Evolutionary conservation across 2,888 invertebrate genomes (phyloP), one percentile per base, ranked within the genome.

Genomic region (Alviniconcha strummeri): DNA sequence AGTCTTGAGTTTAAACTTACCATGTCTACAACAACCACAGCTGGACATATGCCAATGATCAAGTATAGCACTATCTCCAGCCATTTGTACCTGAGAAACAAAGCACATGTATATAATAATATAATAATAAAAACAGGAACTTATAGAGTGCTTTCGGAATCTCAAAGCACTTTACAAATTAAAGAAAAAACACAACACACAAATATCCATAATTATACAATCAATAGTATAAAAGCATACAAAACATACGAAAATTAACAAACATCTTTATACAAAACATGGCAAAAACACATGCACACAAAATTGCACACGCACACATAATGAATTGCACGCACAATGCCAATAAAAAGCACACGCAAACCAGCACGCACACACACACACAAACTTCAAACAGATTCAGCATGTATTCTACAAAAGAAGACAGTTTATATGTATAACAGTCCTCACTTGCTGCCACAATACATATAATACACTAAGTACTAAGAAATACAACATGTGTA

Each of bases 21-120:
- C 93, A 94, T 93, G 67, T 91, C 90, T 79, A 93, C 86, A 55
- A 98, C 89, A 97, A 96, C 86, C 96, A 94, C n/a, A 52, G 97
- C 96, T 7, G 98, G 98, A 80, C 97, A 96, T 82, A 97, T 94
- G 75, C 98, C 98, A 95, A 98, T 97, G 85, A 97, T 94, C 87
- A 98, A 94, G 94, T 99, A 99, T 89, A 98, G 96, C 88, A 97
- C 95, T 17, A 97, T 97, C 94, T 98, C 98, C 90, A 99, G 94
- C 94, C 96, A 97, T 95, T 95, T 99, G 90, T 94, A 98, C 84
- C 94, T 95, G 89, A 57, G 36, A 36, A 36, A 36, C 36, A 36
- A 92, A 78, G 72, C 78, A 13, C 69, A 76, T 67, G 19, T 15
- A 36, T 13, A 13, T 55, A 69, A 17, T 7, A 57, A 67, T 8